phyloP scores from a whole-genome alignment of 2,797 vertebrate species.

The Hyperoplus lanceolatus region DNA sequence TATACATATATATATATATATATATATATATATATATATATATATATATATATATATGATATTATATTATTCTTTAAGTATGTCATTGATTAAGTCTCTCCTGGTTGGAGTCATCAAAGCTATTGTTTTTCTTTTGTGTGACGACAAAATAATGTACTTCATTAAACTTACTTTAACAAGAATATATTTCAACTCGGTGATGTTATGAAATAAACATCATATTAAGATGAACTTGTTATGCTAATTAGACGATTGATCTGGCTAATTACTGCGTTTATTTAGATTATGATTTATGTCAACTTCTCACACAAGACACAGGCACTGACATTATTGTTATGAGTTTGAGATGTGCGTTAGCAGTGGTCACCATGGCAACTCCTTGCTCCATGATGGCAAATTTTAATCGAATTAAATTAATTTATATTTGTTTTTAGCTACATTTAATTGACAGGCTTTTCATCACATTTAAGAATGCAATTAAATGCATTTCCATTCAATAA shows the following conservation, averaged over 20 bases:
- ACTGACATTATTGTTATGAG: neutral
- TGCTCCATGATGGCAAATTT: neutral
- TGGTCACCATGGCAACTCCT: neutral
- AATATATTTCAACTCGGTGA: conserved; percentile 6
- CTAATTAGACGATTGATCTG: conserved; percentile 20
- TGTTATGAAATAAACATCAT: neutral
- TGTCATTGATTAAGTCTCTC: no score
- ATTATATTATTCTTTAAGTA: no score
- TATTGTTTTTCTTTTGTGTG: neutral
- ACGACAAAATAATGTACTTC: neutral
- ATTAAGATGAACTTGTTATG: conserved; percentile 8
- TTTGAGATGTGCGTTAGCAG: conserved; percentile 4
- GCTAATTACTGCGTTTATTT: conserved; percentile 16
- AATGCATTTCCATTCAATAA: conserved; percentile 22
- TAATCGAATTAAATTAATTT: neutral
- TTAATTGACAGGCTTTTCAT: conserved; percentile 26
- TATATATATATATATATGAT: no score
- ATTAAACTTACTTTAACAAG: neutral
- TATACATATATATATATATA: no score
- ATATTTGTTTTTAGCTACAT: conserved; percentile 11
- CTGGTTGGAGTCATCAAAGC: no score
- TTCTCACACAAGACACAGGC: conserved; percentile 8
- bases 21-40: no score
- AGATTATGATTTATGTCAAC: conserved; percentile 7
- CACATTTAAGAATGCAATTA: neutral